Base-by-base conservation (phyloP, 2,888 invertebrate genomes). In the Camponotus fellah region DNA sequence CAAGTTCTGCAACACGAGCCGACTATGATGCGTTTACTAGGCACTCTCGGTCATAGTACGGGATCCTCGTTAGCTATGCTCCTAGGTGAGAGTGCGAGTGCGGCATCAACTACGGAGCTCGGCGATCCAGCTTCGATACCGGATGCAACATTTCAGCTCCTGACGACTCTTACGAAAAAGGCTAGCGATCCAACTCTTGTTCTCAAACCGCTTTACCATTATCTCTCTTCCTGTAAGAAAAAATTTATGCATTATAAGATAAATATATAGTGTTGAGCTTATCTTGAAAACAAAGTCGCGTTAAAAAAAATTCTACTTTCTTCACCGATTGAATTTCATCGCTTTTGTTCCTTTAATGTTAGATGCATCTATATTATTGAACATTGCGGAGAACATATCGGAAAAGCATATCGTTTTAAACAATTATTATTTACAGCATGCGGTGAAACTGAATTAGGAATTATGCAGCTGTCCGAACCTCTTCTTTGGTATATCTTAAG, bases 61-160 rank as follows among this genome's bases (percentile, higher is more conserved):
- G 96, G 97, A 81, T 96, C 96, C 46, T 97, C 97, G 0, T 95
- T 97, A 91, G 97, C 97, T 6, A 96, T 97, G 96, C 95, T 97
- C 85, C 95, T 96, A 21, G 96, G 96, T 0, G 96, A 96, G 69
- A 94, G 95, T 37, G 92, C 96, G 3, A 90, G 96, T 8, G 90
- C 91, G 71, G 89, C 92, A 34, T 89, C 92, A 72, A 91, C 94
- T 0, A 95, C 95, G 81, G 91, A 93, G 1, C 95, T 96, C n/a
- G 95, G 96, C 21, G 97, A 97, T 90, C 97, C 97, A 10, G 96
- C 97, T 43, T 97, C 97, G 0, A 97, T 98, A 76, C 97, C 97
- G 2, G 98, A 99, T 93, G 98, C 98, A 32, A 97, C 98, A n/a
- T 98, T 98, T 93, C 97, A 97, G 95, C 96, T 99, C 88, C 96